Conservation (phyloP, 2,113 vertebrate species). For the Crotalus tigris region DNA sequence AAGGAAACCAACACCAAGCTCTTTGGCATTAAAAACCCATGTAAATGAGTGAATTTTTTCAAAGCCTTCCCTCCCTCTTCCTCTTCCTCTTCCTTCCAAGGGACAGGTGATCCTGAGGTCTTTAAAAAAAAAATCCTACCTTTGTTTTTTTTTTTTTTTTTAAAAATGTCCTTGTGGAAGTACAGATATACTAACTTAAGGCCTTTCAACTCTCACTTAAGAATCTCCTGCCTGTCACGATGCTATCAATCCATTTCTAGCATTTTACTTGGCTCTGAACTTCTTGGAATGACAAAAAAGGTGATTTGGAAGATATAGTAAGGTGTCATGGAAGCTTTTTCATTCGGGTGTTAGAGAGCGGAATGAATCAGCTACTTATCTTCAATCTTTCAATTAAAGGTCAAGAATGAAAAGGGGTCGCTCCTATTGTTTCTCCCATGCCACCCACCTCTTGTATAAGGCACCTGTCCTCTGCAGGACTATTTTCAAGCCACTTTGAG, state of each 20-base stretch:
- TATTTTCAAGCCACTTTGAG: conserved; percentile 39
- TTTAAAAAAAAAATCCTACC: conserved; percentile 36
- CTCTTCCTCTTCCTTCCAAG: conserved; percentile 24
- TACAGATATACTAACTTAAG: conserved; percentile 61
- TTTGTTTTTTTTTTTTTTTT: conserved; percentile 50
- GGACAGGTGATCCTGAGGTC: conserved; percentile 56
- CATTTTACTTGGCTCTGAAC: conserved; percentile 70
- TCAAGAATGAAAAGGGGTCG: conserved; percentile 69
- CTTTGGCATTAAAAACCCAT: conserved; percentile 37
- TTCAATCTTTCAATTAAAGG: conserved; percentile 81
- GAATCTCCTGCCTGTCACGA: conserved; percentile 54
- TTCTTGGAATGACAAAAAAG: conserved; percentile 69
- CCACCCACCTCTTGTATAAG: conserved; percentile 37
- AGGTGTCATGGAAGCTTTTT: conserved; percentile 69
- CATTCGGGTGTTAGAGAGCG: conserved; percentile 65
- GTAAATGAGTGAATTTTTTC: conserved; percentile 58
- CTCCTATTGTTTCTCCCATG: conserved; percentile 41
- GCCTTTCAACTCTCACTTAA: conserved; percentile 63
- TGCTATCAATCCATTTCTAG: conserved; percentile 68
- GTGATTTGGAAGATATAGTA: conserved; percentile 70
- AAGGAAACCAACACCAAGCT: conserved; percentile 39
- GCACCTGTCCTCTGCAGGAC: conserved; percentile 43
- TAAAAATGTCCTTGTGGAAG: conserved; percentile 59
- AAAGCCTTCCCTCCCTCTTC: neutral
- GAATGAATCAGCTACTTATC: conserved; percentile 76